A percentile compares a stretch with the other conserved stretches of the same genome.
Conservation (phyloP, 1,140 invertebrate genomes). For the Portunus trituberculatus region DNA sequence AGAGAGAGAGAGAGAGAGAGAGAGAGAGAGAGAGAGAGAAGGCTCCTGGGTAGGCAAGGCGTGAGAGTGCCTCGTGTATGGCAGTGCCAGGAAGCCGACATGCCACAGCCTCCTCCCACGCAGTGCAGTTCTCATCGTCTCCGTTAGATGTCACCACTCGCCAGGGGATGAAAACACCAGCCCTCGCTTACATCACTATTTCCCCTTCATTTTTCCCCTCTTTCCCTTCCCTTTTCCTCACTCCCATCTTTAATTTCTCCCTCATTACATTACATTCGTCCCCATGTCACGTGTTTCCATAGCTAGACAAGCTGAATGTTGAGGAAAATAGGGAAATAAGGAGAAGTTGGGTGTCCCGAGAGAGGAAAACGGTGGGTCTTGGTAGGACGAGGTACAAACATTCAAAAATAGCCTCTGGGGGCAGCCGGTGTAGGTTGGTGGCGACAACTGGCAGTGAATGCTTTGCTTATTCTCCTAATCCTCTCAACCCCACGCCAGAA, state of each 20-base stretch:
- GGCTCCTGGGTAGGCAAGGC: too few species aligned
- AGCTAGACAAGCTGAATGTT: neutral
- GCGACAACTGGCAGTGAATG: neutral
- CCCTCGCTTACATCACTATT: neutral
- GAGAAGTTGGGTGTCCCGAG: neutral
- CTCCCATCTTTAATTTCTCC: too few species aligned
- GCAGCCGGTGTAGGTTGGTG: neutral
- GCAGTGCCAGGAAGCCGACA: neutral
- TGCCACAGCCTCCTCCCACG: constrained; percentile 4
- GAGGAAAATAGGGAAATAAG: neutral
- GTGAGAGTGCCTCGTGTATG: neutral
- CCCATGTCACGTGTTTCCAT: neutral
- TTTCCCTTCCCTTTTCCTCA: too few species aligned
- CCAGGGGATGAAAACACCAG: neutral
- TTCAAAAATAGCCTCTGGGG: constrained; percentile 2
- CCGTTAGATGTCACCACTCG: neutral
- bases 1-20: constrained; percentile 17
- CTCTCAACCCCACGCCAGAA: neutral
- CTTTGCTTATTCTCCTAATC: neutral
- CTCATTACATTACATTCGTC: neutral
- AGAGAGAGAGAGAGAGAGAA: constrained; percentile 6
- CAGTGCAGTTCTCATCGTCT: neutral
- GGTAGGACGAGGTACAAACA: neutral
- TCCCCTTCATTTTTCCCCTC: neutral
- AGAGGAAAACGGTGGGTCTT: neutral